phyloP scores from a whole-genome alignment of 2,888 invertebrate genomes.

The Meta bourneti region DNA sequence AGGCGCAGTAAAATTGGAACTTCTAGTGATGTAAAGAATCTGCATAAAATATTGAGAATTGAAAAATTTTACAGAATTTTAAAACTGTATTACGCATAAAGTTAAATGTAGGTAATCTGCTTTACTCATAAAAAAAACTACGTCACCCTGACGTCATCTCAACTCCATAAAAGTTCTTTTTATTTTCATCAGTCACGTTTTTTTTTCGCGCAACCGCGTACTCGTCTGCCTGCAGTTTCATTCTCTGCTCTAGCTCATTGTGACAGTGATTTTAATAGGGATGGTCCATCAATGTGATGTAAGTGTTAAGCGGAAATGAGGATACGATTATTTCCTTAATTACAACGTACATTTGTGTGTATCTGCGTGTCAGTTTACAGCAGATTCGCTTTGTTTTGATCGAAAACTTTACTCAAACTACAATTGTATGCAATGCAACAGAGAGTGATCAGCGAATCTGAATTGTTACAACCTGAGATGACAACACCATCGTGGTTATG shows the following conservation, averaged over 20 bases:
- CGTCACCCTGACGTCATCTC: neutral
- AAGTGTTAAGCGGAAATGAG: slow-evolving; percentile 58
- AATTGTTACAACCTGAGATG: neutral
- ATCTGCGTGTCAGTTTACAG: slow-evolving; percentile 2
- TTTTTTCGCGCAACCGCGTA: slow-evolving; percentile 51
- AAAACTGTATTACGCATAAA: neutral
- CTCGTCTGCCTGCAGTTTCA: slow-evolving; percentile 37
- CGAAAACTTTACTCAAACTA: neutral
- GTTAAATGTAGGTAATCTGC: neutral
- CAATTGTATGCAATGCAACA: neutral
- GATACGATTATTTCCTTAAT: slow-evolving; percentile 59
- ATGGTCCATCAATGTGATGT: slow-evolving; percentile 22
- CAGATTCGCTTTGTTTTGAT: slow-evolving; percentile 5
- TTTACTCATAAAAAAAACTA: slow-evolving; percentile 2
- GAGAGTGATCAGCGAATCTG: neutral
- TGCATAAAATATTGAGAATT: neutral
- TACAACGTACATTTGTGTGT: slow-evolving; percentile 15
- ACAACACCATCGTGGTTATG: slow-evolving; percentile 11
- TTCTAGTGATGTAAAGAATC: neutral
- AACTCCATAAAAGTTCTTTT: slow-evolving; percentile 37
- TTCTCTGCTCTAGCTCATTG: slow-evolving; percentile 36
- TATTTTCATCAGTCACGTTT: slow-evolving; percentile 41
- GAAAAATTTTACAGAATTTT: neutral
- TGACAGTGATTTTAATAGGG: slow-evolving; percentile 35
- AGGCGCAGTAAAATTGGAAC: neutral